phyloP scores from a whole-genome alignment of 2,888 invertebrate genomes.

The Melangyna quadrimaculata region DNA sequence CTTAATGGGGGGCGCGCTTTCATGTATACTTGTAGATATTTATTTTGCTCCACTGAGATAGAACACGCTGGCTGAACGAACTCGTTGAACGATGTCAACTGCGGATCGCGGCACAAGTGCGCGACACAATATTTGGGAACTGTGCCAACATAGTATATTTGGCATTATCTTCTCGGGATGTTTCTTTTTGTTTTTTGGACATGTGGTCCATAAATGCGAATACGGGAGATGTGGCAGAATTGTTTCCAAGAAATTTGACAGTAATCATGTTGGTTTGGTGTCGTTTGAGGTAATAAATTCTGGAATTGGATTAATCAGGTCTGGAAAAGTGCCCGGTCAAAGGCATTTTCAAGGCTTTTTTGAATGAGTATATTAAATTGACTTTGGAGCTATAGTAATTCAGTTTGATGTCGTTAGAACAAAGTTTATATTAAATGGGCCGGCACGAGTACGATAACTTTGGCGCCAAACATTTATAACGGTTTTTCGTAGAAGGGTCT shows the following conservation, averaged over 20 bases:
- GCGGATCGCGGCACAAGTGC: constrained; percentile 58
- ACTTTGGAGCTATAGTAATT: background rate
- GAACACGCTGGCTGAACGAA: constrained; percentile 35
- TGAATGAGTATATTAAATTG: background rate
- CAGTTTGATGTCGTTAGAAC: too few species aligned
- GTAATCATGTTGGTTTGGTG: constrained; percentile 46
- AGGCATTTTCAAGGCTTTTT: constrained; percentile 49
- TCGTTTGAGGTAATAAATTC: constrained; percentile 63
- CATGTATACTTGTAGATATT: too few species aligned
- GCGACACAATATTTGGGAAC: constrained; percentile 68
- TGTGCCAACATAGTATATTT: constrained; percentile 55
- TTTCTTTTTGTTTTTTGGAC: constrained; percentile 30
- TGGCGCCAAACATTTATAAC: too few species aligned
- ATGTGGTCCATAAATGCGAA: constrained; percentile 51
- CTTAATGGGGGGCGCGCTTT: constrained; percentile 62
- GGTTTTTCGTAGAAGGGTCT: too few species aligned
- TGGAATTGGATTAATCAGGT: constrained; percentile 65
- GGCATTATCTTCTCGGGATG: constrained; percentile 6
- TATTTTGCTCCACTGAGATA: constrained; percentile 33
- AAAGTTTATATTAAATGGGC: too few species aligned
- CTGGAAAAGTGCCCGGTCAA: background rate
- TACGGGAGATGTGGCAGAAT: constrained; percentile 21
- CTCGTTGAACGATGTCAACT: constrained; percentile 59
- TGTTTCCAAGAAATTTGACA: constrained; percentile 51
- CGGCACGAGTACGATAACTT: too few species aligned